These are phyloP conservation scores for Nothoprocta perdicaria DNA, from an alignment of 2,113 vertebrate species.

Conservation along the genomic window DNA sequence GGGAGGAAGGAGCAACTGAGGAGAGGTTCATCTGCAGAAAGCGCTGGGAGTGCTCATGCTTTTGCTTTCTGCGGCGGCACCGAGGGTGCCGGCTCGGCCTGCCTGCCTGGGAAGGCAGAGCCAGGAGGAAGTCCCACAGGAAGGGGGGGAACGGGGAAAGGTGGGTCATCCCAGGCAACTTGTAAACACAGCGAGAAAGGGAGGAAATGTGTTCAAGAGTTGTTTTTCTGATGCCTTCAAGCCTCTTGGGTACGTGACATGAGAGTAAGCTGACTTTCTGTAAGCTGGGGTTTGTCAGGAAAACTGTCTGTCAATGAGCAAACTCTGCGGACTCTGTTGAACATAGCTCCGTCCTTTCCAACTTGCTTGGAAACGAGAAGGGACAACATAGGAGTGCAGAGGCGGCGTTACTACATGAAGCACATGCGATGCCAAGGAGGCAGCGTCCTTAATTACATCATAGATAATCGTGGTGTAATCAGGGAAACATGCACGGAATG, in stretches of 20 bases:
- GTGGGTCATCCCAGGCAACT: not conserved
- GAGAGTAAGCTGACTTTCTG: not conserved
- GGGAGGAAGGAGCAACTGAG: conserved; percentile 31
- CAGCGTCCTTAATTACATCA: conserved; percentile 53
- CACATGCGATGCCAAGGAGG: conserved; percentile 13
- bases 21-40: conserved; percentile 23
- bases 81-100: not conserved
- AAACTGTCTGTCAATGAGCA: not conserved
- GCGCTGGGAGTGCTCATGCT: not conserved
- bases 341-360: not conserved
- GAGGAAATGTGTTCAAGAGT: not conserved
- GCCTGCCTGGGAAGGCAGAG: not conserved
- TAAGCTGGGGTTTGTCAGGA: not conserved
- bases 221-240: conserved; percentile 7
- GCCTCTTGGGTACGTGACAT: accelerated
- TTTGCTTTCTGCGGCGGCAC: not conserved
- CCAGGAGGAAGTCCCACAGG: not conserved
- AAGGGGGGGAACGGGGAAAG: not conserved
- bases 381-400: not conserved
- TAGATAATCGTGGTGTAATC: conserved; percentile 29
- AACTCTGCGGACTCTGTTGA: not conserved
- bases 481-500: conserved; percentile 54
- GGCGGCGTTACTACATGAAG: not conserved
- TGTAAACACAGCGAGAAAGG: not conserved
- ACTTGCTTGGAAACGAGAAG: not conserved